Percentiles rank a stretch among this genome's conserved stretches.
These are phyloP conservation scores for Caenorhabditis japonica DNA, from an alignment of 2,888 invertebrate genomes.

Conservation along the genomic window DNA sequence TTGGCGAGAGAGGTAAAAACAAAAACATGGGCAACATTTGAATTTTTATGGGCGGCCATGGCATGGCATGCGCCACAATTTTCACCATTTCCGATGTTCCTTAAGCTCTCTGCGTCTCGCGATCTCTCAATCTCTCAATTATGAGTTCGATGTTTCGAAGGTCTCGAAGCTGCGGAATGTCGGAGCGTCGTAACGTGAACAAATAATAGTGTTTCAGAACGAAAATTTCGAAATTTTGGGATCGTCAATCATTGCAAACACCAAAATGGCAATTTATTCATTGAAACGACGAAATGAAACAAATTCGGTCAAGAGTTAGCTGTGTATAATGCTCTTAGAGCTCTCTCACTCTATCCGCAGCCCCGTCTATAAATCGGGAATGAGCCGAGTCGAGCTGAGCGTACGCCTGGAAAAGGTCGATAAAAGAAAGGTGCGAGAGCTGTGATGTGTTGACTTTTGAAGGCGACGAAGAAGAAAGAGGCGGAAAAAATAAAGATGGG, in stretches of 20 bases:
- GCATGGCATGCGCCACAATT: too few relatives aligned
- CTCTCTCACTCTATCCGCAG: slow-evolving; percentile 17
- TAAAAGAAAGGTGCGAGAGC: neutral
- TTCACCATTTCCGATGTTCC: too few relatives aligned
- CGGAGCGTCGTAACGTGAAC: too few relatives aligned
- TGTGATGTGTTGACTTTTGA: slow-evolving; percentile 19
- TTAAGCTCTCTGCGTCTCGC: too few relatives aligned
- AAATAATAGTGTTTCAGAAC: too few relatives aligned
- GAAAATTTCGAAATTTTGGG: too few relatives aligned
- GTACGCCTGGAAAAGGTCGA: slow-evolving; percentile 13
- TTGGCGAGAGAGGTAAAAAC: too few relatives aligned
- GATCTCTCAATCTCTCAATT: too few relatives aligned
- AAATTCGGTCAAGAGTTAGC: slow-evolving; percentile 11
- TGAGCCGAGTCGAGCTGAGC: slow-evolving; percentile 30
- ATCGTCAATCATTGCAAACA: slow-evolving; percentile 35
- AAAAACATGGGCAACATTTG: too few relatives aligned
- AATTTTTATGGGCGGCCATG: too few relatives aligned
- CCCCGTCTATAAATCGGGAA: slow-evolving; percentile 41
- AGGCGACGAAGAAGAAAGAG: slow-evolving; percentile 4
- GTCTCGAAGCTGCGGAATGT: too few relatives aligned
- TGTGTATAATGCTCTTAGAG: slow-evolving; percentile 11
- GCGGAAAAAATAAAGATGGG: neutral
- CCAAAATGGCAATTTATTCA: slow-evolving; percentile 29
- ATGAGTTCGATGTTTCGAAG: too few relatives aligned
- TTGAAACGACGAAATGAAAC: slow-evolving; percentile 50